Evolutionary conservation across 2,888 invertebrate genomes (phyloP).

Genomic region (Pollenia amentaria): DNA sequence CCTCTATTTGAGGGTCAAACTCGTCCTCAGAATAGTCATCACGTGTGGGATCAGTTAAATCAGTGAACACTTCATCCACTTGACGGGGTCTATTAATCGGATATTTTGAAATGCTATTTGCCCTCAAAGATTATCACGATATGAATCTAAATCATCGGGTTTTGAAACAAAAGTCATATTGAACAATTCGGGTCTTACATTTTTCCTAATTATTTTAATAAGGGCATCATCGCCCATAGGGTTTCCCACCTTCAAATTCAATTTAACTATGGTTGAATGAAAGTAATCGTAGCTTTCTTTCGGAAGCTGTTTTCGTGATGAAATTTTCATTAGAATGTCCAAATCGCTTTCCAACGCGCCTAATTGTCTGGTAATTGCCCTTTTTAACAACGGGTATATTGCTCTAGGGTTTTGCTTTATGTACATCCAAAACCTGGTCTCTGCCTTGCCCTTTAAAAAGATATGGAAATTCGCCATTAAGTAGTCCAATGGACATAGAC

Average conservation of each 20-base stretch:
- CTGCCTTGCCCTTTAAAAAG: conserved; percentile 7
- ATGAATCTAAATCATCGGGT: conserved; percentile 15
- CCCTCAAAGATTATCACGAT: neutral
- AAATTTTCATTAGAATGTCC: conserved; percentile 12
- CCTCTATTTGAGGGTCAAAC: no score
- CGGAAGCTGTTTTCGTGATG: conserved; percentile 9
- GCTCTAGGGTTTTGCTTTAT: no score
- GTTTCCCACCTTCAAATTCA: conserved; percentile 6
- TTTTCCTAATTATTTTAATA: conserved; percentile 21
- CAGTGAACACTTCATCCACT: neutral
- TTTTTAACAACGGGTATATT: neutral
- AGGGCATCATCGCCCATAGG: conserved; percentile 17
- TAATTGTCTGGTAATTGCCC: conserved; percentile 17
- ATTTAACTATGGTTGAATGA: neutral
- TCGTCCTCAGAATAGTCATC: no score
- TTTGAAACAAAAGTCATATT: conserved; percentile 27
- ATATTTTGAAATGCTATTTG: neutral
- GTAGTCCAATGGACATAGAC: neutral
- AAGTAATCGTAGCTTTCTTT: conserved; percentile 12
- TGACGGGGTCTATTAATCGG: neutral
- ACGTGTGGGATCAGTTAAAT: no score
- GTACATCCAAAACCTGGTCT: conserved; percentile 8
- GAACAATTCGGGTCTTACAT: neutral
- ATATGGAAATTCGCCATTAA: neutral
- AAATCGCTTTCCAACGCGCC: conserved; percentile 16